phyloP scores from a whole-genome alignment of 2,113 vertebrate genomes.

The Ammodytes marinus region DNA sequence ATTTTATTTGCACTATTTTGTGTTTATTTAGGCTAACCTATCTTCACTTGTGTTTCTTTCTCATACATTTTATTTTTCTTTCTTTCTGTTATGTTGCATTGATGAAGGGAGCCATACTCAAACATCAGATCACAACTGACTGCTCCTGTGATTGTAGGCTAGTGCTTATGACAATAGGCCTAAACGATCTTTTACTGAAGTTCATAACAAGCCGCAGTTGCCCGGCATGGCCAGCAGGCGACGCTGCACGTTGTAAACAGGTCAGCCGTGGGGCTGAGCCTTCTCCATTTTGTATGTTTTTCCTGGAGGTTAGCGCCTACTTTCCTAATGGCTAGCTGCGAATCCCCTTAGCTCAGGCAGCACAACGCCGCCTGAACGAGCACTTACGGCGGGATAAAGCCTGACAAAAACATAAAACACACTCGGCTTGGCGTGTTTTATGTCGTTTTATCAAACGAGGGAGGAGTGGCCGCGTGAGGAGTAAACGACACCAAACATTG shows the following conservation, averaged over 20 bases:
- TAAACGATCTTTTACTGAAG: too few relatives aligned
- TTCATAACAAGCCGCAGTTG: conserved; percentile 42
- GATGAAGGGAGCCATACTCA: too few relatives aligned
- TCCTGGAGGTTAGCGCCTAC: conserved; percentile 83
- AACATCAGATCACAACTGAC: too few relatives aligned
- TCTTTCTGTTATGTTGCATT: too few relatives aligned
- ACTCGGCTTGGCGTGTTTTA: background rate
- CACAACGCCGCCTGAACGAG: conserved; percentile 32
- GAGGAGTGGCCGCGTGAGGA: conserved; percentile 27
- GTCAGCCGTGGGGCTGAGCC: conserved; percentile 50
- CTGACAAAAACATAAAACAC: background rate
- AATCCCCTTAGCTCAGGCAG: conserved; percentile 34
- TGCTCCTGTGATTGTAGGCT: too few relatives aligned
- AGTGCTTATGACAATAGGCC: too few relatives aligned
- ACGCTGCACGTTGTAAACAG: conserved; percentile 71
- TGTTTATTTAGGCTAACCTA: too few relatives aligned
- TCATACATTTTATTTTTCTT: too few relatives aligned
- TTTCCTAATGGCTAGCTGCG: conserved; percentile 71
- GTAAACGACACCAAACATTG: conserved; percentile 46
- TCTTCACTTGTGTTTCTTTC: too few relatives aligned
- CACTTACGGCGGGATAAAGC: conserved; percentile 17
- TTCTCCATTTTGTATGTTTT: conserved; percentile 90
- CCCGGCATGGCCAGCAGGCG: conserved; percentile 41
- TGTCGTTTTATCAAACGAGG: conserved; percentile 22
- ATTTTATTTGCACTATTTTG: too few relatives aligned